These are phyloP conservation scores for Clistopyga incitator DNA, from an alignment of 2,888 invertebrate species.

Conservation along the genomic window DNA sequence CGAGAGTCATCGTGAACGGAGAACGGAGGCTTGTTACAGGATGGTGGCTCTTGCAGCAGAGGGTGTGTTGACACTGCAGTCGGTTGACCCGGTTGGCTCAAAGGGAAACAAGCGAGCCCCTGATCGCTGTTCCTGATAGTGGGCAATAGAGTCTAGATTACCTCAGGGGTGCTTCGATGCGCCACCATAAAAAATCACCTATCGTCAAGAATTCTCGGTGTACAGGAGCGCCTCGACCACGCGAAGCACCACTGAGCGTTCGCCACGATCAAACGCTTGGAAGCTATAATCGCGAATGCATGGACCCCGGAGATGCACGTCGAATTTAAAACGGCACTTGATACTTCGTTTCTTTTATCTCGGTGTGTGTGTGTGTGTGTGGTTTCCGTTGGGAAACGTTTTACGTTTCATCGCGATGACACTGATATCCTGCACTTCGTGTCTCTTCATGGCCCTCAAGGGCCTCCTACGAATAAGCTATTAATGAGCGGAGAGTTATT, in stretches of 20 bases:
- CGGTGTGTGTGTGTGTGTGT: conserved; percentile 37
- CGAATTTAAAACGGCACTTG: conserved; percentile 72
- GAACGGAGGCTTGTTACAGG: conserved; percentile 72
- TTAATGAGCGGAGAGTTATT: conserved; percentile 30
- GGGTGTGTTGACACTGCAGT: conserved; percentile 79
- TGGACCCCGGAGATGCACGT: conserved; percentile 68
- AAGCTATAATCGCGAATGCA: conserved; percentile 76
- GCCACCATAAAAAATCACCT: conserved; percentile 44
- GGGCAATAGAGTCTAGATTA: conserved; percentile 81
- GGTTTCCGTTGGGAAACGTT: conserved; percentile 35
- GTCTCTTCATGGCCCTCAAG: conserved; percentile 1
- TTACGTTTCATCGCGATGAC: conserved; percentile 51
- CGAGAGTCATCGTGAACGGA: conserved; percentile 65
- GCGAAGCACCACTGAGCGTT: conserved; percentile 71
- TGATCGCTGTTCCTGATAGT: conserved; percentile 78
- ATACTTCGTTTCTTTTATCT: conserved; percentile 59
- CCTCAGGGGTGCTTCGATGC: conserved; percentile 75
- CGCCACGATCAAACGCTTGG: conserved; percentile 68
- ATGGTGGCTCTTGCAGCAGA: conserved; percentile 72
- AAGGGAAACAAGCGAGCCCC: conserved; percentile 77
- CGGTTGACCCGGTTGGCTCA: conserved; percentile 80
- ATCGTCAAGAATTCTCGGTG: neutral
- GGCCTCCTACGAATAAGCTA: conserved; percentile 16
- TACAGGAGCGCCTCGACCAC: conserved; percentile 9
- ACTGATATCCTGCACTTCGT: conserved; percentile 18